Evolutionary conservation across 2,888 invertebrate species (phyloP), one percentile per base, ranked within the genome.

Genomic region (Crocallis elinguaria): DNA sequence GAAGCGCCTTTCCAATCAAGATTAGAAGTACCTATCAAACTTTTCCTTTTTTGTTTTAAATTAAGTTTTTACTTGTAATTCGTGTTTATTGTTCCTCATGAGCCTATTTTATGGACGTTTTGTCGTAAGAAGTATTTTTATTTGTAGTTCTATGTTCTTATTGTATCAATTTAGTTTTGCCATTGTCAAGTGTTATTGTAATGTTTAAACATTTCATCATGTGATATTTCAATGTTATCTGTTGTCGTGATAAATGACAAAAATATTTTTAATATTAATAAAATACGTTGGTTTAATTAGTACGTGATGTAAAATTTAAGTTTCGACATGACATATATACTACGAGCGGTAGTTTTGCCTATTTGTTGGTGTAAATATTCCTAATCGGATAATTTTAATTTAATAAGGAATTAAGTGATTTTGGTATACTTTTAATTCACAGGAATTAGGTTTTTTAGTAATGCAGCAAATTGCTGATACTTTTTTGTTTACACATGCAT

Each of bases 171-270:
- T 71, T 69, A 72, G 66, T 84, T 73, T 87, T 82, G 86, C 82
- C 84, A 85, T 84, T 85, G 69, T 77, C 73, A 80, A 78, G 75
- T 77, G 79, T 85, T 84, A 77, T 71, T 52, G 67, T 62, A 76
- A 82, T 84, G 79, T 83, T 85, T 73, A 77, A 82, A 84, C 79
- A 82, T 84, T 85, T 87, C 81, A 81, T 85, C 73, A 88, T 91
- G 90, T 91, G 90, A 91, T 91, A 91, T 90, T 87, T 85, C 73
- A 82, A 88, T 88, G 88, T 90, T 90, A 89, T 90, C 77, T 88
- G 88, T 89, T 90, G 85, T 81, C 77, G 82, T 82, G 84, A 86
- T 87, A 81, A 79, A 83, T 79, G 71, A 78, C 73, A 71, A 81
- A 77, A 75, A 75, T 67, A n/a, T n/a, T n/a, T 75, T 68, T 66